These are phyloP conservation scores for Dolomedes plantarius DNA, from an alignment of 2,888 invertebrate genomes.

Conservation along the genomic window DNA sequence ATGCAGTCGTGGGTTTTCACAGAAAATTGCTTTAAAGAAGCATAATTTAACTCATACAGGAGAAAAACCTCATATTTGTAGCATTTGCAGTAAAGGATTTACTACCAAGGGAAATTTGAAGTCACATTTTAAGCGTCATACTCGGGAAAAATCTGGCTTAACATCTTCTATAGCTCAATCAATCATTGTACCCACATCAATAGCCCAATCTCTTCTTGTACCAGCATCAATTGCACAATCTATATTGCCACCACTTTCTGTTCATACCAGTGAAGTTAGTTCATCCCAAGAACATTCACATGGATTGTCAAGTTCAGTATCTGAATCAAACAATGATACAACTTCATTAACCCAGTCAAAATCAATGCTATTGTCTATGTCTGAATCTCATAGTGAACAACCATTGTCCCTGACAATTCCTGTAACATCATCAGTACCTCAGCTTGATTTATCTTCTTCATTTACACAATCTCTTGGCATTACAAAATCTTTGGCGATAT, in stretches of 20 bases:
- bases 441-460: conserved; percentile 10
- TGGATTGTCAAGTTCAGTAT: not conserved
- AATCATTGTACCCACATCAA: conserved; percentile 47
- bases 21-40: conserved; percentile 53
- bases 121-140: conserved; percentile 57
- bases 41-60: conserved; percentile 63
- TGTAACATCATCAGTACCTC: not conserved
- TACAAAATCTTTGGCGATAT: conserved; percentile 9
- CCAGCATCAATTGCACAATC: conserved; percentile 63
- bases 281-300: conserved; percentile 32
- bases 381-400: not conserved
- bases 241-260: conserved; percentile 20
- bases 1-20: conserved; percentile 49
- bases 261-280: too few species aligned
- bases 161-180: conserved; percentile 61
- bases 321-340: conserved; percentile 22
- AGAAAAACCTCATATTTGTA: conserved; percentile 62
- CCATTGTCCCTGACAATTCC: not conserved
- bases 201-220: conserved; percentile 57
- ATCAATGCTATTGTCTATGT: not conserved
- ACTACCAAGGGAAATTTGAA: conserved; percentile 56
- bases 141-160: conserved; percentile 36
- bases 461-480: conserved; percentile 10
- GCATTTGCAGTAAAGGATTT: conserved; percentile 57
- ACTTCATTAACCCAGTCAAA: conserved; percentile 13